Base-by-base conservation (phyloP, 2,888 invertebrate genomes). In the Rhingia campestris region DNA sequence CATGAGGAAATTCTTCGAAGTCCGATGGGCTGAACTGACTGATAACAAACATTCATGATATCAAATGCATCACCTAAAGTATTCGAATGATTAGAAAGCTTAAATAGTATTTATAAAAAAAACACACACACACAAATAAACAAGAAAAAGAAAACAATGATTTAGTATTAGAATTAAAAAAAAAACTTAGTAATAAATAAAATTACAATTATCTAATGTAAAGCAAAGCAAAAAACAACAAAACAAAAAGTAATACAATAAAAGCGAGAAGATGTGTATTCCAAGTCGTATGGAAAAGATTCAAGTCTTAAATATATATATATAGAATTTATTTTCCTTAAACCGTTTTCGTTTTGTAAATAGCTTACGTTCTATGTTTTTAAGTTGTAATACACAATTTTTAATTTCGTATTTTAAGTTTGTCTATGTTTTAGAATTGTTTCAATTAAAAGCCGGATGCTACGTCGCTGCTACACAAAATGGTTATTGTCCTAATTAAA, bases 1-100 rank as follows among this genome's bases (percentile, higher is more conserved):
- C 89, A 96, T 99, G 96, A 93, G 98, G 35, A 95, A 95, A 91
- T 98, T 97, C 93, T 99, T 99, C 91, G 97, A 98, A 91, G 94
- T 95, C 74, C 94, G 96, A 70, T 98, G 98, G 98, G 93, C 94
- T 86, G 96, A 96, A 90, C 92, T 95, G 87, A 91, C 92, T 30
- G 91, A 92, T 67, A 84, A 80, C 64, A 92, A 91, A 86, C 91
- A 91, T 87, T 92, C 91, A 90, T 92, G 91, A 92, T 91, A 91
- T 89, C 89, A 89, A 88, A 87, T 88, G 63, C 89, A 89, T 82
- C 87, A 88, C 76, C 87, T 86, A 56, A 87, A 88, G 75, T 88
- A 88, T 87, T 81, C 88, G 81, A 86, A 85, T 85, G 85, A 85
- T 85, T 85, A 85, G 81, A 81, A 80, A 84, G 80, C 84, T 84